Evolutionary conservation across 2,888 invertebrate species (phyloP).

Genomic region (Smittia sp.): DNA sequence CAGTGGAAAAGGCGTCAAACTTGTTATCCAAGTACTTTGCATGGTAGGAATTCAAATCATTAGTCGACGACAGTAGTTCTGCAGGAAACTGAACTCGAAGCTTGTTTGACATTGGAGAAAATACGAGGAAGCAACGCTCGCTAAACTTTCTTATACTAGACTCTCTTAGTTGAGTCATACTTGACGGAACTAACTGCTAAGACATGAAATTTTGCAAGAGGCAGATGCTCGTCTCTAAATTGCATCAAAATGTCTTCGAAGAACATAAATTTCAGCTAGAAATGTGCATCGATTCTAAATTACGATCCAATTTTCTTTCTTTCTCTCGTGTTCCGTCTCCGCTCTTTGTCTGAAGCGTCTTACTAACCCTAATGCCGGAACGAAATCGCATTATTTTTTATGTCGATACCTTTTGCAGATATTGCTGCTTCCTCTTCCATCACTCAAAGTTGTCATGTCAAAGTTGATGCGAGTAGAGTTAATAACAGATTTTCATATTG

Average conservation of each 20-base stretch:
- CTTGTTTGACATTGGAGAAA: too few relatives aligned
- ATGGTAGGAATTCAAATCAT: too few relatives aligned
- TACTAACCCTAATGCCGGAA: slow-evolving; percentile 29
- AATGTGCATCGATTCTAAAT: slow-evolving; percentile 39
- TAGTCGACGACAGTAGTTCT: too few relatives aligned
- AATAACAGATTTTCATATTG: too few relatives aligned
- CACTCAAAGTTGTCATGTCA: neutral
- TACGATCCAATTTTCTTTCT: slow-evolving; percentile 35
- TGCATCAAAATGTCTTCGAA: neutral
- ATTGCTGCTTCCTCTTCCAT: slow-evolving; percentile 17
- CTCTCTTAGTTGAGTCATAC: too few relatives aligned
- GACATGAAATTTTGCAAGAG: neutral
- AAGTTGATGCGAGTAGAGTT: too few relatives aligned
- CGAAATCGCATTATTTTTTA: slow-evolving; percentile 38
- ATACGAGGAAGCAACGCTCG: too few relatives aligned
- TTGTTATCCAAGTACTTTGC: too few relatives aligned
- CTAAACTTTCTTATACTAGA: too few relatives aligned
- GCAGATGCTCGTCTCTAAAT: neutral
- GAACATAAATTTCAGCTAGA: slow-evolving; percentile 26
- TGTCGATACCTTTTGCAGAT: neutral
- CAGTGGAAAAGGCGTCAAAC: too few relatives aligned
- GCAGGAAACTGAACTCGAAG: too few relatives aligned
- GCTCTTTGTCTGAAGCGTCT: slow-evolving; percentile 18
- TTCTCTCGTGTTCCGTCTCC: neutral
- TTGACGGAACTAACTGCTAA: too few relatives aligned